phyloP scores from a whole-genome alignment of 2,888 invertebrate species.

The Sphaeridia pumilis region DNA sequence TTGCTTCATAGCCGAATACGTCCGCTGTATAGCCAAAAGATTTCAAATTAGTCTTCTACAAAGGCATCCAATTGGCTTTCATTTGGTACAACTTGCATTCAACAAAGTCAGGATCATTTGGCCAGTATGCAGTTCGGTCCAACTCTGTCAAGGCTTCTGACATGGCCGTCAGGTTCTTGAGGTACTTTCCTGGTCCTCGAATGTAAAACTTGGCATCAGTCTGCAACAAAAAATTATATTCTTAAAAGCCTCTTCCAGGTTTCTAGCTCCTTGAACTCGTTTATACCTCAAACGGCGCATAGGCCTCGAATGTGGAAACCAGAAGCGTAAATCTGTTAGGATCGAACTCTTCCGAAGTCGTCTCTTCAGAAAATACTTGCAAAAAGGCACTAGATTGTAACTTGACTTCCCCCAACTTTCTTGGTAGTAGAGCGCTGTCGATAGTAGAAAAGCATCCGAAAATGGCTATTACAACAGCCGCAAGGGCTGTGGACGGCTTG shows the following conservation, averaged over 20 bases:
- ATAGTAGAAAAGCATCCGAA: not conserved
- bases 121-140: conserved; percentile 35
- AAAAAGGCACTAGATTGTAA: conserved; percentile 3
- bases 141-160: conserved; percentile 20
- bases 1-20: conserved; percentile 36
- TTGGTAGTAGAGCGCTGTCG: conserved; percentile 1
- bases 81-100: conserved; percentile 25
- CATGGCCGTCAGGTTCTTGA: conserved; percentile 25
- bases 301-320: conserved; percentile 36
- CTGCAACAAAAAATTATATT: not conserved
- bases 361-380: conserved; percentile 2
- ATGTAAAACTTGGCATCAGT: conserved; percentile 22
- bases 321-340: conserved; percentile 33
- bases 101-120: conserved; percentile 36
- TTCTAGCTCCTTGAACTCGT: not conserved
- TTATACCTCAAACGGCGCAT: not conserved
- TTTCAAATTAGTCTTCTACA: too few species aligned
- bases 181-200: conserved; percentile 16
- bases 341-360: not conserved
- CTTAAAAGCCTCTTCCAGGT: not conserved
- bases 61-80: too few species aligned
- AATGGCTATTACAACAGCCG: not conserved
- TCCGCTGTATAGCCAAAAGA: conserved; percentile 19
- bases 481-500: not conserved
- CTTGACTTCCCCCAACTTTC: conserved; percentile 4